Evolutionary conservation across 2,113 vertebrate species (phyloP).

Genomic region (Siphamia tubifer): DNA sequence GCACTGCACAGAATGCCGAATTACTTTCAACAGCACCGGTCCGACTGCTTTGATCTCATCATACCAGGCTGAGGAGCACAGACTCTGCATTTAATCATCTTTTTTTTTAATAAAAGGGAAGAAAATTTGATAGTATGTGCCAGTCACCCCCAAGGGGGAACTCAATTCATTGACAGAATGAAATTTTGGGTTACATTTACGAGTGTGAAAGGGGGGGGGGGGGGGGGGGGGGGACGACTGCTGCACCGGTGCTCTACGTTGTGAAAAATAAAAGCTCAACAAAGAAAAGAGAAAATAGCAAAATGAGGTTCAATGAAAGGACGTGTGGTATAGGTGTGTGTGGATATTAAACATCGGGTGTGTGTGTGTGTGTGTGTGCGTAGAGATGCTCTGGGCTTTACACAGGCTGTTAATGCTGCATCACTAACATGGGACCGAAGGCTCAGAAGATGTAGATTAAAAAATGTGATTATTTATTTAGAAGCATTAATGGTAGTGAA

Average conservation of each 20-base stretch:
- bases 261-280: neutral
- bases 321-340: neutral
- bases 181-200: constrained; percentile 33
- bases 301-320: neutral
- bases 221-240: too few species aligned
- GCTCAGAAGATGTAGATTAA: neutral
- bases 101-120: constrained; percentile 3
- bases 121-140: constrained; percentile 20
- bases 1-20: constrained; percentile 28
- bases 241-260: neutral
- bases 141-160: constrained; percentile 3
- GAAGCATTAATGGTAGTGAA: constrained; percentile 1
- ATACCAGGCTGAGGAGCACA: constrained; percentile 30
- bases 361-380: neutral
- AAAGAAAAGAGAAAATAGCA: neutral
- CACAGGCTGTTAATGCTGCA: neutral
- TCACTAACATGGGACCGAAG: neutral
- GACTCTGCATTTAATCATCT: constrained; percentile 41
- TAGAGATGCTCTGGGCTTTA: neutral
- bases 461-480: constrained; percentile 33
- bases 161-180: constrained; percentile 21
- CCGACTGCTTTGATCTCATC: constrained; percentile 60
- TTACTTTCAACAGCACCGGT: constrained; percentile 30
- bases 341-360: neutral
- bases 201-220: constrained; percentile 20